Base-by-base conservation (phyloP, 1,140 invertebrate species). In the Leptinotarsa lineolata region DNA sequence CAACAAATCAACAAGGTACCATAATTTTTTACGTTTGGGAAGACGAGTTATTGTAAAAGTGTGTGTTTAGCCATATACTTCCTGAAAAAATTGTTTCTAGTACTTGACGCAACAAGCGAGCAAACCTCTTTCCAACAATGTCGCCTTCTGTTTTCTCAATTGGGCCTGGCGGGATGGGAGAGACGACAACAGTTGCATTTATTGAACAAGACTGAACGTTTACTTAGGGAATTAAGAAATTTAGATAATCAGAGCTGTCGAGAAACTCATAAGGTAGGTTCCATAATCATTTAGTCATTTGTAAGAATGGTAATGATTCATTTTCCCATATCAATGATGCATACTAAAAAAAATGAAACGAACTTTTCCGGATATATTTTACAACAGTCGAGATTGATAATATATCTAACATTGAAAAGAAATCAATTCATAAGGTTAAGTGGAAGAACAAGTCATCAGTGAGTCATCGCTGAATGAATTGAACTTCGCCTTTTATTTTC, bases 261-360 rank as follows among this genome's bases (percentile, higher is more conserved):
- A 24, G 98, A 99, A 83, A 98, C 97, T 1, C 98, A 99, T 85
- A 99, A 99, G 87, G 94, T 99, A 70, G 12, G 15, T 63, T 16
- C 24, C 16, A 54, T 16, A 54, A 54, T 16, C 48, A 4, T 54
- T 54, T 15, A 54, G 13, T 15, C n/a, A n/a, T 54, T 3, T 54
- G 8, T 11, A 39, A 39, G 2, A 39, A 39, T 11, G 11, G 30
- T 1, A 39, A 39, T 39, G 30, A 39, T 39, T 11, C 11, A 39
- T 39, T 39, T 39, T 39, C 2, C 30, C 30, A 8, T 39, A 39
- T 39, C 30, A 39, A 8, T 39, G 30, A 39, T 39, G 30, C 8
- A 39, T 39, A 39, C 8, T 39, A 11, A 39, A 39, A 39, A 39
- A 39, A 11, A 2, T 39, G 30, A 39, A 39, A 39, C 30, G 30